Evolutionary conservation across 1,140 invertebrate species (phyloP), one percentile per base, ranked within the genome.

Genomic region (Metaphire vulgaris): DNA sequence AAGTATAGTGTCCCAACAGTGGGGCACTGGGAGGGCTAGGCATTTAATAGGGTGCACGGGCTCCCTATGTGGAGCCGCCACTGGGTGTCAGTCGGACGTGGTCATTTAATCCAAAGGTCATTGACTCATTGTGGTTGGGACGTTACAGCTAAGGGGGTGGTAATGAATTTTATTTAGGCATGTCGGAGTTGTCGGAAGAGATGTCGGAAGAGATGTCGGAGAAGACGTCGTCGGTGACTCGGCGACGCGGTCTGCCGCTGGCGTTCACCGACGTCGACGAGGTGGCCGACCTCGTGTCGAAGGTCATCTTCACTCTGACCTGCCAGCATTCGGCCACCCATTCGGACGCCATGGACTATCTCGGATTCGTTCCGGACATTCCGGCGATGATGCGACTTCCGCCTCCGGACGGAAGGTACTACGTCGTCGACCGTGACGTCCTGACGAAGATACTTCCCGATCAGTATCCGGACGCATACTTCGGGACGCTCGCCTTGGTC

Each of bases 391-490:
- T 76, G 75, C 31, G 70, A 56, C 21, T 26, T 6, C 33, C 70
- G 2, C 69, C 75, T 2, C 69, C 41, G 1, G 1, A 14, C 21
- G 16, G n/a, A 15, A 64, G 56, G n/a, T 21, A 34, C 1, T 15
- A n/a, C n/a, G 31, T 26, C 12, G 30, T 73, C 30, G 32, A 66
- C 56, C 30, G 41, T 2, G 34, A 76, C 1, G 28, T 65, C 26
- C 32, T 76, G 21, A 31, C 34, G 16, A 72, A 76, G 32, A 66
- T 31, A 16, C 56, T 76, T 12, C 75, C 75, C 2, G 75, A 76
- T 16, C 75, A 76, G 56, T 74, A 26, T 73, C 69, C 75, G 21
- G 69, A 72, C 14, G 75, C 75, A 6, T 76, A 76, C 66, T 76
- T 74, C 41, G 56, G 67, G 15, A 75, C 75, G 14, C 70, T 76